These are phyloP conservation scores for Cosmia pyralina DNA, from an alignment of 2,888 invertebrate genomes.

Conservation along the genomic window DNA sequence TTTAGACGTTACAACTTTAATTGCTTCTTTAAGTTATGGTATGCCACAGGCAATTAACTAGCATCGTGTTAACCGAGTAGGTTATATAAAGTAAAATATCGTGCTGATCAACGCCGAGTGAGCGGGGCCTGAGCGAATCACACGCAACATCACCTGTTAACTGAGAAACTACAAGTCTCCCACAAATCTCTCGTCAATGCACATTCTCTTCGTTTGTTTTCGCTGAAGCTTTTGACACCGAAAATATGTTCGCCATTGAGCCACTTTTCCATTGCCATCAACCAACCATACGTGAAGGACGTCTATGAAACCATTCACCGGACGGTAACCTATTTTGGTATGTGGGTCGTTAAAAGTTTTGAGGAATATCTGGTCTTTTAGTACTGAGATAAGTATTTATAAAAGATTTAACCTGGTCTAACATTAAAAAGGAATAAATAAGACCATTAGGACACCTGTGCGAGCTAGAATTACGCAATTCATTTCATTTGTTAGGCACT, in stretches of 20 bases:
- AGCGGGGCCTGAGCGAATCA: constrained; percentile 36
- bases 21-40: background rate
- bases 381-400: background rate
- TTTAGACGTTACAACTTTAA: background rate
- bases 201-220: constrained; percentile 63
- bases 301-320: constrained; percentile 56
- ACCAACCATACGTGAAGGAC: constrained; percentile 54
- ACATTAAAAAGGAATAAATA: constrained; percentile 24
- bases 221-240: constrained; percentile 58
- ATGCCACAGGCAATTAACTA: background rate
- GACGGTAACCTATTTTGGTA: constrained; percentile 37
- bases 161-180: constrained; percentile 49
- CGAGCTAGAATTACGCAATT: constrained; percentile 27
- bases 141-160: constrained; percentile 49
- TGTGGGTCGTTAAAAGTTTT: constrained; percentile 13
- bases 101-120: constrained; percentile 1
- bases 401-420: constrained; percentile 15
- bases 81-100: constrained; percentile 1
- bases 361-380: background rate
- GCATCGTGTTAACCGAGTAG: background rate
- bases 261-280: constrained; percentile 52
- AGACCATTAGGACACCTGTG: constrained; percentile 40
- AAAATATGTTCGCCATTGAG: constrained; percentile 65
- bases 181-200: constrained; percentile 57
- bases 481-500: constrained; percentile 20